A percentile compares a stretch with the other conserved stretches of the same genome.
Conservation (phyloP, 2,113 vertebrate species). For the Ginglymostoma cirratum region DNA sequence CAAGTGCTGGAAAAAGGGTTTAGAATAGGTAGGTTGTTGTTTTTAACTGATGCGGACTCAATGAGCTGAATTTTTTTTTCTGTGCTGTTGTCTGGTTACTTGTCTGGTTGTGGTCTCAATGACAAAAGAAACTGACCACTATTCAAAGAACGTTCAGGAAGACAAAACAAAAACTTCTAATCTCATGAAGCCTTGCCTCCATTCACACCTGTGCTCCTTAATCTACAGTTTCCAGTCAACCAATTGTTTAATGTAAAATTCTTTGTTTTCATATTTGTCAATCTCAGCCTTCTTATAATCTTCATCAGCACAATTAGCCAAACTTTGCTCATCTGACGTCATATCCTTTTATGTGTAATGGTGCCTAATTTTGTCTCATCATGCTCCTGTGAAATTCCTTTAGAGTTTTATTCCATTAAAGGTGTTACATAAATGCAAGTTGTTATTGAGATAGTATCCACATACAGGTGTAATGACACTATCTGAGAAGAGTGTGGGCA, state of each 20-base stretch:
- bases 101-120: neutral
- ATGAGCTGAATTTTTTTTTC: too few relatives aligned
- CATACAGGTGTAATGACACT: neutral
- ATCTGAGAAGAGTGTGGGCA: neutral
- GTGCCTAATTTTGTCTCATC: neutral
- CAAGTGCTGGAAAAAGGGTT: too few relatives aligned
- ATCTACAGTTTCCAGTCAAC: neutral
- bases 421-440: neutral
- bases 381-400: neutral
- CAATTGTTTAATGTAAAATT: neutral
- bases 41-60: too few relatives aligned
- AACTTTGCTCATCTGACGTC: neutral
- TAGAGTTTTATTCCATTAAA: neutral
- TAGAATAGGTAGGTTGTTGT: too few relatives aligned
- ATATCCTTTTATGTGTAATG: neutral
- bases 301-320: neutral
- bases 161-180: neutral
- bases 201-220: neutral
- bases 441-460: neutral
- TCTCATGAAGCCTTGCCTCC: neutral
- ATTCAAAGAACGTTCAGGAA: neutral
- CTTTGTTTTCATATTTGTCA: neutral
- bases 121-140: neutral
- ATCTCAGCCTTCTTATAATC: too few relatives aligned
- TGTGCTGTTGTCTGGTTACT: neutral